Evolutionary conservation across 2,888 invertebrate genomes (phyloP).

Genomic region (Harmothoe impar): DNA sequence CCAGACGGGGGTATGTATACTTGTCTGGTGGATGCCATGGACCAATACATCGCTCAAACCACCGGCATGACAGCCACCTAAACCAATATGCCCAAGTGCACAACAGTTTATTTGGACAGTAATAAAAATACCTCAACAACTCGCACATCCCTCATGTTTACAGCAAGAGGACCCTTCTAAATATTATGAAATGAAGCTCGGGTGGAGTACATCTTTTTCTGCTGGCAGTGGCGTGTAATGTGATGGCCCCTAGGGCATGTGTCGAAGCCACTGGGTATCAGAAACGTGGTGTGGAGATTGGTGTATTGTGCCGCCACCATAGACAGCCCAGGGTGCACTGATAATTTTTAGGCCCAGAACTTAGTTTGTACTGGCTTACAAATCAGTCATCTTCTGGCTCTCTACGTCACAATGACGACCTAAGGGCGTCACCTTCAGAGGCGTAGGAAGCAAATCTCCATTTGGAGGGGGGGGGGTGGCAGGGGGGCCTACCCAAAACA

Average conservation of each 20-base stretch:
- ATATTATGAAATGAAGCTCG: constrained; percentile 50
- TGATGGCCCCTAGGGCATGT: constrained; percentile 33
- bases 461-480: too few species aligned
- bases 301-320: neutral
- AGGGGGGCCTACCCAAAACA: too few species aligned
- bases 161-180: constrained; percentile 13
- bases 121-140: constrained; percentile 43
- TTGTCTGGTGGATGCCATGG: neutral
- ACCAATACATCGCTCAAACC: neutral
- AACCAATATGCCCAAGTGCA: neutral
- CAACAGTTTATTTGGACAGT: constrained; percentile 20
- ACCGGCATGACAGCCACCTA: constrained; percentile 19
- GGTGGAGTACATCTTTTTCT: constrained; percentile 12
- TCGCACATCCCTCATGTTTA: neutral
- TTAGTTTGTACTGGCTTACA: too few species aligned
- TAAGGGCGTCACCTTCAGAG: too few species aligned
- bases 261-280: neutral
- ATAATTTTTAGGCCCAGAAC: too few species aligned
- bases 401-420: too few species aligned
- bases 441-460: too few species aligned
- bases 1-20: neutral
- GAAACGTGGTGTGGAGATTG: neutral
- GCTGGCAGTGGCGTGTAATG: neutral
- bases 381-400: too few species aligned
- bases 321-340: too few species aligned